Conservation (phyloP, 1,140 invertebrate species). For the Lerema accius region DNA sequence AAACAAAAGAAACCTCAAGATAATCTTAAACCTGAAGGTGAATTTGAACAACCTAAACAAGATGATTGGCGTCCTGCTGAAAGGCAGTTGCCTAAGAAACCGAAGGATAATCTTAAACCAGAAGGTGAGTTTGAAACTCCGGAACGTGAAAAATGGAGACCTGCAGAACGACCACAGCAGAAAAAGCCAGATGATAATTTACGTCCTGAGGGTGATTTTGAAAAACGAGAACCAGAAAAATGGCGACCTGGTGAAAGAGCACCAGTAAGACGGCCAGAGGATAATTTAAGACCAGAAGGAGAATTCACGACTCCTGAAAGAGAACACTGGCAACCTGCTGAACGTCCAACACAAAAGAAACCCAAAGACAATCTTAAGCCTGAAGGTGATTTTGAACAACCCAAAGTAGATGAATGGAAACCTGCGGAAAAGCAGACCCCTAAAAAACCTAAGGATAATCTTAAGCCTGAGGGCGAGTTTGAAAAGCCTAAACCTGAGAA, state of each 20-base stretch:
- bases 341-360: slow-evolving; percentile 64
- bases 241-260: slow-evolving; percentile 80
- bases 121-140: slow-evolving; percentile 84
- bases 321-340: slow-evolving; percentile 67
- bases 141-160: slow-evolving; percentile 69
- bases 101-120: slow-evolving; percentile 80
- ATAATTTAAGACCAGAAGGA: slow-evolving; percentile 77
- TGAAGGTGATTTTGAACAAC: slow-evolving; percentile 82
- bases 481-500: slow-evolving; percentile 69
- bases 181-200: slow-evolving; percentile 79
- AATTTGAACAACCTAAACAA: slow-evolving; percentile 82
- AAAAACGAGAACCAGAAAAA: slow-evolving; percentile 73
- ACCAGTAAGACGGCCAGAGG: slow-evolving; percentile 69
- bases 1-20: slow-evolving; percentile 70
- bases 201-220: slow-evolving; percentile 83
- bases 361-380: slow-evolving; percentile 81
- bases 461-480: slow-evolving; percentile 87
- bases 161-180: slow-evolving; percentile 80
- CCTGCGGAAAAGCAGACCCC: slow-evolving; percentile 73
- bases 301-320: slow-evolving; percentile 80
- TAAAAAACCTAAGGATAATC: slow-evolving; percentile 82
- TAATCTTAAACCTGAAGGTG: slow-evolving; percentile 83
- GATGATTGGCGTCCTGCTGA: slow-evolving; percentile 65
- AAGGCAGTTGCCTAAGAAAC: slow-evolving; percentile 33
- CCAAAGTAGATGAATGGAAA: slow-evolving; percentile 61